phyloP scores from a whole-genome alignment of 2,113 vertebrate genomes.

The Limnothrissa miodon region DNA sequence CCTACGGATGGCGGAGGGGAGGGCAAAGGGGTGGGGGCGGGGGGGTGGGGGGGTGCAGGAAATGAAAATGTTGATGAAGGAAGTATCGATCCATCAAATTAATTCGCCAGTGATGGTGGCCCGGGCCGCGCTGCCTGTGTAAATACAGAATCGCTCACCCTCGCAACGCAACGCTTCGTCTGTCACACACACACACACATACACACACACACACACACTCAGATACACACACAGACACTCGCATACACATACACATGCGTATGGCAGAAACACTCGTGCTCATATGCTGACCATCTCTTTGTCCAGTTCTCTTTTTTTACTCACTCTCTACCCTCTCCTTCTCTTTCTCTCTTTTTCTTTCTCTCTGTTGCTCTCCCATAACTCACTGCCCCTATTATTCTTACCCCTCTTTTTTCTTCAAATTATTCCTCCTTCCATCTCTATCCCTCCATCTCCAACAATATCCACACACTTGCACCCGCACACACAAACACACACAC shows the following conservation, averaged over 20 bases:
- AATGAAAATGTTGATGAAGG: slow-evolving; percentile 40
- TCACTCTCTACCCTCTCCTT: not conserved
- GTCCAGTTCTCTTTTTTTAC: too few relatives aligned
- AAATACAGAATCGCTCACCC: slow-evolving; percentile 40
- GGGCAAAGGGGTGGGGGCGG: not conserved
- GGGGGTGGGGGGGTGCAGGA: slow-evolving; percentile 11
- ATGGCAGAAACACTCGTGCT: not conserved
- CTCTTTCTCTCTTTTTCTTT: not conserved
- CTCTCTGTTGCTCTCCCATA: not conserved
- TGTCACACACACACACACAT: not conserved
- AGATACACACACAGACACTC: not conserved
- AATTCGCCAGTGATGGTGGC: slow-evolving; percentile 33
- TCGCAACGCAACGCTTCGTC: not conserved
- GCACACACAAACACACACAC: not conserved
- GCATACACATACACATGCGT: not conserved
- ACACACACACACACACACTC: not conserved
- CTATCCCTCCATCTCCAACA: not conserved
- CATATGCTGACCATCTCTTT: not conserved
- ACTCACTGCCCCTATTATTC: not conserved
- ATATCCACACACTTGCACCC: not conserved
- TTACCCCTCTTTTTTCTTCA: not conserved
- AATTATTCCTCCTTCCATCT: not conserved
- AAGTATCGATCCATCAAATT: slow-evolving; percentile 42
- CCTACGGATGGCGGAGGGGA: not conserved
- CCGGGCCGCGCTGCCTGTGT: slow-evolving; percentile 28